A percentile compares a stretch with the other conserved stretches of the same genome.
Conservation (phyloP, 2,888 invertebrate genomes). For the Xylophagus ater region DNA sequence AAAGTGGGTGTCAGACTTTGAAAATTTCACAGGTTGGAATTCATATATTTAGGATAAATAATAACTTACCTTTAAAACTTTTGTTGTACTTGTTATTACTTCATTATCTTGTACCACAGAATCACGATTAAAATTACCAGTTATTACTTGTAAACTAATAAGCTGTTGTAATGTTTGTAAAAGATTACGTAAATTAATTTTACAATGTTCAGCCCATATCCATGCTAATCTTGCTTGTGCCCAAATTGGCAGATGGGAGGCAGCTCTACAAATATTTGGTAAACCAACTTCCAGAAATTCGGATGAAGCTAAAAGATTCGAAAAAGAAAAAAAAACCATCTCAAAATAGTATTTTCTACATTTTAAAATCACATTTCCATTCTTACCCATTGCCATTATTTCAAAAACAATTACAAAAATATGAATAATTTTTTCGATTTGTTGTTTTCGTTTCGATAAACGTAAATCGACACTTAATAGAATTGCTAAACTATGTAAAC, state of each 20-base stretch:
- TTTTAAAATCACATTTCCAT: constrained; percentile 67
- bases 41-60: no score
- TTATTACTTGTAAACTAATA: constrained; percentile 73
- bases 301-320: constrained; percentile 46
- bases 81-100: constrained; percentile 71
- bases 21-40: no score
- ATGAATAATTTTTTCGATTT: constrained; percentile 31
- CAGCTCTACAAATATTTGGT: constrained; percentile 66
- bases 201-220: constrained; percentile 64
- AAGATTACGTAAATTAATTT: constrained; percentile 52
- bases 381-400: constrained; percentile 56
- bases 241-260: constrained; percentile 56
- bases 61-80: constrained; percentile 64
- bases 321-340: constrained; percentile 19
- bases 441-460: constrained; percentile 17
- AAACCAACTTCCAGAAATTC: constrained; percentile 76
- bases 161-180: constrained; percentile 76
- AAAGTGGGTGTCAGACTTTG: no score
- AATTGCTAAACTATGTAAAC: constrained; percentile 21
- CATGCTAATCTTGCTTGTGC: constrained; percentile 71
- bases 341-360: constrained; percentile 37
- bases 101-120: constrained; percentile 77
- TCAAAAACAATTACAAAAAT: constrained; percentile 67
- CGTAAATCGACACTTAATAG: constrained; percentile 20
- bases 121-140: constrained; percentile 57